Conservation (phyloP, 92 coral and sea anemone genomes). For the Umimayanthus chanpuru region DNA sequence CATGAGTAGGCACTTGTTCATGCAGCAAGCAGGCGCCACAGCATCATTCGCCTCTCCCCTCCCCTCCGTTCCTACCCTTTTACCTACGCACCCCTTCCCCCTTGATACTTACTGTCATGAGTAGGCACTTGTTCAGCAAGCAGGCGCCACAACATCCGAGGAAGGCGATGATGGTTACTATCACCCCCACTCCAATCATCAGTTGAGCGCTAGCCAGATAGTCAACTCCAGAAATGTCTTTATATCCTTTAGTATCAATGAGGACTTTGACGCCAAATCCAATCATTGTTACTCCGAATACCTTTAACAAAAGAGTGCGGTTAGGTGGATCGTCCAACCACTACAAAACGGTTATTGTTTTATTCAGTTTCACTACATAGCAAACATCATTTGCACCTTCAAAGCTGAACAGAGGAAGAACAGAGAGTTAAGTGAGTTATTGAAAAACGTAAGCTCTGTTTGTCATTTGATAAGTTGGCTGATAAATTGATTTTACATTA, state of each 20-base stretch:
- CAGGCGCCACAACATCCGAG: slow-evolving; percentile 40
- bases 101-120: slow-evolving; percentile 19
- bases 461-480: no score
- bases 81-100: neutral
- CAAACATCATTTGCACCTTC: no score
- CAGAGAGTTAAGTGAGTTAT: no score
- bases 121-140: slow-evolving; percentile 15
- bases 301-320: neutral
- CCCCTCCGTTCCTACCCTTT: neutral
- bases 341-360: no score
- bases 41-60: neutral
- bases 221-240: neutral
- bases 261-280: slow-evolving; percentile 3
- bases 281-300: slow-evolving; percentile 27
- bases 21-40: slow-evolving; percentile 19
- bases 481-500: no score
- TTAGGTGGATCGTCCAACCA: neutral
- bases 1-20: slow-evolving; percentile 16
- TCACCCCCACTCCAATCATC: slow-evolving; percentile 25
- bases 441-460: no score
- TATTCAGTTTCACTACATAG: neutral
- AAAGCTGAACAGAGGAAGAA: no score
- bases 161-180: slow-evolving; percentile 25
- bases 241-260: neutral
- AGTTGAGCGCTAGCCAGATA: slow-evolving; percentile 21